phyloP scores from a whole-genome alignment of 1,140 invertebrate genomes.

The Augochlora pura region DNA sequence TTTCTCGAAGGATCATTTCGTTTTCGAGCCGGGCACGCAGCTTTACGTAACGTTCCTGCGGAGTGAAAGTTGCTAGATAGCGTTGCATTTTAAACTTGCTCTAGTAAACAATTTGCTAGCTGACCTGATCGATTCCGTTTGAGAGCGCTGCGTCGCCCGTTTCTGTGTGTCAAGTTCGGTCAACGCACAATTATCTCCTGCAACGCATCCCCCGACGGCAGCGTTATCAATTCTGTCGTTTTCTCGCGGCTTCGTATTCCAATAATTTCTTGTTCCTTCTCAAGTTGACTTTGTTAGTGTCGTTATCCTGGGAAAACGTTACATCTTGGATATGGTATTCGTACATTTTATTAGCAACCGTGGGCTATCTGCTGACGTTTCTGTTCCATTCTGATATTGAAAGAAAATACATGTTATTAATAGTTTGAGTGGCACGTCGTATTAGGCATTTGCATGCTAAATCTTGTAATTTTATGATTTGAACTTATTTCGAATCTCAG shows the following conservation, averaged over 20 bases:
- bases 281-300: neutral
- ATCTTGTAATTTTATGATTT: too few relatives aligned
- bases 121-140: neutral
- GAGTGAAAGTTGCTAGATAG: neutral
- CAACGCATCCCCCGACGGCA: neutral
- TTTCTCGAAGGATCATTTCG: neutral
- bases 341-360: too few relatives aligned
- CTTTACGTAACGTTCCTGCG: neutral
- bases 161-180: neutral
- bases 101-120: neutral
- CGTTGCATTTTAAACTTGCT: constrained; percentile 1
- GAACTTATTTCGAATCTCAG: too few relatives aligned
- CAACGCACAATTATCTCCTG: neutral
- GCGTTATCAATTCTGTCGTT: neutral
- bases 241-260: constrained; percentile 14
- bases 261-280: neutral
- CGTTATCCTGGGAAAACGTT: too few relatives aligned
- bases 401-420: too few relatives aligned
- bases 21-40: neutral
- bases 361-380: too few relatives aligned
- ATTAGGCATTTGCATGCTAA: too few relatives aligned
- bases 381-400: too few relatives aligned
- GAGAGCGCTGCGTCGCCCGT: neutral
- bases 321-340: too few relatives aligned
- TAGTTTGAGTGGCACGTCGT: too few relatives aligned